These are phyloP conservation scores for Tiphia femorata DNA, from an alignment of 2,888 invertebrate species.

Conservation along the genomic window DNA sequence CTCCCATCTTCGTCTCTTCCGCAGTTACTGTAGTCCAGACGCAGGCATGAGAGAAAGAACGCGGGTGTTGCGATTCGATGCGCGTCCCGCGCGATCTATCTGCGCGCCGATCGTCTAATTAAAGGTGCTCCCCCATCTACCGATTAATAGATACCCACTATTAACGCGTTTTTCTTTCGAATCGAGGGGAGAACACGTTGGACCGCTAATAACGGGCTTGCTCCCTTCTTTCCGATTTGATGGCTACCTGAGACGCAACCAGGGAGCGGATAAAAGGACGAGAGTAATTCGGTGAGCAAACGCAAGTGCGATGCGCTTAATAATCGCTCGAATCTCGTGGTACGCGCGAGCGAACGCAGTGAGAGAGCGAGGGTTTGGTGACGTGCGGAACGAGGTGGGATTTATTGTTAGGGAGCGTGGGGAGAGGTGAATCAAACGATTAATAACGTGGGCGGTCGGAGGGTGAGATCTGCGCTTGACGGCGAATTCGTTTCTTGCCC, in stretches of 20 bases:
- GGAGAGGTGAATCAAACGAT: conserved; percentile 27
- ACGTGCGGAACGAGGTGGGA: conserved; percentile 11
- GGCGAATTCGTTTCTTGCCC: conserved; percentile 43
- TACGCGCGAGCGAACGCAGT: not conserved
- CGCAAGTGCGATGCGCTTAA: not conserved
- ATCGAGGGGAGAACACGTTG: too few species aligned
- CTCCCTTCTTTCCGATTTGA: too few species aligned
- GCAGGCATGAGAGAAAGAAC: conserved; percentile 6
- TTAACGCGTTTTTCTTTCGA: conserved; percentile 8
- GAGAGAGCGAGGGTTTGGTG: not conserved
- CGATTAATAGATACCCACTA: conserved; percentile 34
- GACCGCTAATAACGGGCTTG: too few species aligned
- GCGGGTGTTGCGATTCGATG: conserved; percentile 26
- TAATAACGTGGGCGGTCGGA: conserved; percentile 35
- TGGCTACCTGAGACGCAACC: too few species aligned
- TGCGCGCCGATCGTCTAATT: conserved; percentile 34
- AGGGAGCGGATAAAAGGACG: conserved; percentile 23
- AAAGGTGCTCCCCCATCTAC: conserved; percentile 19
- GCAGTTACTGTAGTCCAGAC: conserved; percentile 2
- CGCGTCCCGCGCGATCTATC: conserved; percentile 24
- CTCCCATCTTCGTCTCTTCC: not conserved
- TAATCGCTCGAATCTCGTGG: not conserved
- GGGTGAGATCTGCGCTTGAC: conserved; percentile 44
- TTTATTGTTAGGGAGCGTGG: conserved; percentile 26
- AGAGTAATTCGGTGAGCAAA: not conserved